Percentiles rank a stretch among this genome's conserved stretches.
phyloP scores from a whole-genome alignment of 2,888 invertebrate genomes.

The Drosophila meridionalis region DNA sequence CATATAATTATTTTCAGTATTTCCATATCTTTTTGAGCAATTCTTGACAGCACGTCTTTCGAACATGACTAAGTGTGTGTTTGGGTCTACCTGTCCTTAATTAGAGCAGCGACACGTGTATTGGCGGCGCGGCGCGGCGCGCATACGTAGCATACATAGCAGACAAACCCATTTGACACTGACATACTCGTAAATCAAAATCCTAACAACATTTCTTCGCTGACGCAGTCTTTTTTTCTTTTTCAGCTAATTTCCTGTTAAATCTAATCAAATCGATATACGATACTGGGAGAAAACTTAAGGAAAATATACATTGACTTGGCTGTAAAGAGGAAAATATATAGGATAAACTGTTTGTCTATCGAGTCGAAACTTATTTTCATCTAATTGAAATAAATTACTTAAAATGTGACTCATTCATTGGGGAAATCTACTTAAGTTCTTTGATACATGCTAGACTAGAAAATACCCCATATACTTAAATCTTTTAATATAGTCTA shows the following conservation, averaged over 20 bases:
- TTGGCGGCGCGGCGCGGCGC: not conserved
- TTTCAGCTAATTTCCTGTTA: conserved; percentile 1
- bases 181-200: conserved; percentile 52
- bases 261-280: conserved; percentile 4
- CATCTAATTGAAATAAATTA: not conserved
- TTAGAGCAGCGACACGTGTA: conserved; percentile 48
- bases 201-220: conserved; percentile 19
- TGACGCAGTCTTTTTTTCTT: conserved; percentile 41
- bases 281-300: not conserved
- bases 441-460: not conserved
- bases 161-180: conserved; percentile 32
- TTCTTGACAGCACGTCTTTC: conserved; percentile 48
- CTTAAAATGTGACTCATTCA: not conserved
- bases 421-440: not conserved
- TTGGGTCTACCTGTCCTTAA: conserved; percentile 49
- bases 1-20: conserved; percentile 55
- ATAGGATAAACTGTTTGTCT: not conserved
- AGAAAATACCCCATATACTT: not conserved
- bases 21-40: conserved; percentile 66
- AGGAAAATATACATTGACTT: not conserved
- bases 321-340: not conserved
- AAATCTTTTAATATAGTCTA: no score
- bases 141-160: not conserved
- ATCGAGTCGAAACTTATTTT: not conserved
- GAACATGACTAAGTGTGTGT: conserved; percentile 60